A percentile compares a stretch with the other conserved stretches of the same genome.
These are phyloP conservation scores for Tachysurus vachellii DNA, from an alignment of 2,113 vertebrate species.

Conservation along the genomic window DNA sequence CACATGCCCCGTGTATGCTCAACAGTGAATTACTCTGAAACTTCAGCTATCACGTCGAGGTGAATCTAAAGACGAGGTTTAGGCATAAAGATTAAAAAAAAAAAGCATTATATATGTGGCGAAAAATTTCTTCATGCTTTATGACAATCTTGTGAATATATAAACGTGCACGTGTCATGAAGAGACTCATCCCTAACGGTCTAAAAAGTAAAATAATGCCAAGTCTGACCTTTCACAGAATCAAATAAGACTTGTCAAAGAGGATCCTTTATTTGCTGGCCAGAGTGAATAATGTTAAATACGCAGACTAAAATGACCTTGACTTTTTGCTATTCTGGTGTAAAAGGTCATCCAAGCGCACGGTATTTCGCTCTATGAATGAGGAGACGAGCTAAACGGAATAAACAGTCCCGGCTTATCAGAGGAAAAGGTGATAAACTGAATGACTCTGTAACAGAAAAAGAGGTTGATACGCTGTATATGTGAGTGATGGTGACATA, in stretches of 20 bases:
- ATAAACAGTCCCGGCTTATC: slow-evolving; percentile 9
- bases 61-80: neutral
- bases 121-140: neutral
- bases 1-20: neutral
- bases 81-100: neutral
- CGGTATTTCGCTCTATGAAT: slow-evolving; percentile 11
- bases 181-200: slow-evolving; percentile 47
- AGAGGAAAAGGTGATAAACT: slow-evolving; percentile 5
- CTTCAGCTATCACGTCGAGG: neutral
- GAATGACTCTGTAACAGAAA: neutral
- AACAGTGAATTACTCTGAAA: neutral
- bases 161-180: slow-evolving; percentile 28
- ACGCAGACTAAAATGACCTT: slow-evolving; percentile 58
- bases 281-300: slow-evolving; percentile 65
- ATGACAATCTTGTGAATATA: neutral
- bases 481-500: neutral
- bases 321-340: slow-evolving; percentile 59
- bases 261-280: slow-evolving; percentile 65
- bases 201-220: slow-evolving; percentile 61
- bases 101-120: neutral
- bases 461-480: neutral
- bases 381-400: slow-evolving; percentile 14
- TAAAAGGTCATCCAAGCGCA: slow-evolving; percentile 51
- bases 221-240: slow-evolving; percentile 68
- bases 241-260: slow-evolving; percentile 65